Percentiles rank a stretch among this genome's conserved stretches.
Evolutionary conservation across 2,797 vertebrate species (phyloP).

Genomic region (Argentina silus): DNA sequence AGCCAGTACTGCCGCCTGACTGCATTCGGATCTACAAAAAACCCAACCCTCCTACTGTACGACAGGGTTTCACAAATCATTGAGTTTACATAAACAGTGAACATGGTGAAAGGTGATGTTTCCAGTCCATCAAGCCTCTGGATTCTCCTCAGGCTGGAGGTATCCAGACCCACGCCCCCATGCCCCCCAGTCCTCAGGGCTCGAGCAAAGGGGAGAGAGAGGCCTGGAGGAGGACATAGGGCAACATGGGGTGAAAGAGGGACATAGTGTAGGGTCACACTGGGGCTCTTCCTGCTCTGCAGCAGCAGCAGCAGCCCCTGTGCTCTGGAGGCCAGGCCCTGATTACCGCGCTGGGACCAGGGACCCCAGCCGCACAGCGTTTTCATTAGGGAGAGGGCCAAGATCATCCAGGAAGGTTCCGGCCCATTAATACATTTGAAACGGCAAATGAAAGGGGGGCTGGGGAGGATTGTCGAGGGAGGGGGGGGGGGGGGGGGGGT

Average conservation of each 20-base stretch:
- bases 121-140: conserved; percentile 49
- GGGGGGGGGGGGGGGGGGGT: conserved; percentile 32
- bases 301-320: conserved; percentile 60
- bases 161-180: conserved; percentile 37
- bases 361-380: conserved; percentile 67
- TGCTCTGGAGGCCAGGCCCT: conserved; percentile 73
- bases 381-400: conserved; percentile 85
- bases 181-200: conserved; percentile 22
- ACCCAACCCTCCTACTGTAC: conserved; percentile 25
- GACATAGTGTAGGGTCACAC: conserved; percentile 71
- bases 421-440: conserved; percentile 87
- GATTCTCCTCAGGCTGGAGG: conserved; percentile 38
- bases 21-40: conserved; percentile 19
- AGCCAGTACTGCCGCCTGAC: conserved; percentile 23
- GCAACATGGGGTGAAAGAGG: conserved; percentile 68
- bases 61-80: conserved; percentile 40
- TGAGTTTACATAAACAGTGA: conserved; percentile 57
- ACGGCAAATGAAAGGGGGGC: conserved; percentile 75
- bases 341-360: conserved; percentile 78
- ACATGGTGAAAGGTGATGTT: conserved; percentile 50
- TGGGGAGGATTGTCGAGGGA: conserved; percentile 38
- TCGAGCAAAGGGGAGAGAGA: conserved; percentile 54
- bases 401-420: conserved; percentile 84
- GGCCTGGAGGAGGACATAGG: conserved; percentile 63
- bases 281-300: conserved; percentile 74